These are phyloP conservation scores for Cisticola juncidis DNA, from an alignment of 2,113 vertebrate species.

Conservation along the genomic window DNA sequence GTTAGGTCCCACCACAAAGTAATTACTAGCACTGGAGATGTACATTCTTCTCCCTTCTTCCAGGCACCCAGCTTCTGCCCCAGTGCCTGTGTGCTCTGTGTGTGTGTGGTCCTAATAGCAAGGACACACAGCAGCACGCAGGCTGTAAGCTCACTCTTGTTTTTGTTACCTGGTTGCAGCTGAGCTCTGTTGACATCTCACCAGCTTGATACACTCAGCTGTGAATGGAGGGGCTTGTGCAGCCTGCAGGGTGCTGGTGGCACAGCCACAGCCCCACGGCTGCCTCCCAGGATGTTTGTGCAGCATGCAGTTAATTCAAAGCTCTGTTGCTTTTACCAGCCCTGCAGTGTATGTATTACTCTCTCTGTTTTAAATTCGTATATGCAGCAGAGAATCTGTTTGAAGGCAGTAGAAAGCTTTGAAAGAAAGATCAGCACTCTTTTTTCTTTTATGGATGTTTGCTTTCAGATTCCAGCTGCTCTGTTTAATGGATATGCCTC, in stretches of 20 bases:
- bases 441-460: background rate
- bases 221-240: background rate
- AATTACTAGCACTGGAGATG: background rate
- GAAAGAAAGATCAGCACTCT: background rate
- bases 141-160: background rate
- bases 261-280: background rate
- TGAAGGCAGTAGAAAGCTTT: background rate
- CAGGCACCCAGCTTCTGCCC: background rate
- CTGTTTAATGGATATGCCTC: background rate
- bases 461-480: background rate
- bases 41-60: background rate
- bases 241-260: background rate
- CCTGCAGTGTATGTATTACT: background rate
- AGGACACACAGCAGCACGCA: background rate
- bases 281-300: background rate
- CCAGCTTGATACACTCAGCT: background rate
- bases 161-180: background rate
- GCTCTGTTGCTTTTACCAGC: background rate
- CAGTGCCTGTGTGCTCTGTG: background rate
- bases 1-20: conserved; percentile 31
- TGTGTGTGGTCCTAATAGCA: background rate
- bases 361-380: background rate
- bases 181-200: background rate
- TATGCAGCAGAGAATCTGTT: background rate
- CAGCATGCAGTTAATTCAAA: background rate